These are phyloP conservation scores for Tonatia bakeri DNA, from an alignment of 2,113 vertebrate species.

Conservation along the genomic window DNA sequence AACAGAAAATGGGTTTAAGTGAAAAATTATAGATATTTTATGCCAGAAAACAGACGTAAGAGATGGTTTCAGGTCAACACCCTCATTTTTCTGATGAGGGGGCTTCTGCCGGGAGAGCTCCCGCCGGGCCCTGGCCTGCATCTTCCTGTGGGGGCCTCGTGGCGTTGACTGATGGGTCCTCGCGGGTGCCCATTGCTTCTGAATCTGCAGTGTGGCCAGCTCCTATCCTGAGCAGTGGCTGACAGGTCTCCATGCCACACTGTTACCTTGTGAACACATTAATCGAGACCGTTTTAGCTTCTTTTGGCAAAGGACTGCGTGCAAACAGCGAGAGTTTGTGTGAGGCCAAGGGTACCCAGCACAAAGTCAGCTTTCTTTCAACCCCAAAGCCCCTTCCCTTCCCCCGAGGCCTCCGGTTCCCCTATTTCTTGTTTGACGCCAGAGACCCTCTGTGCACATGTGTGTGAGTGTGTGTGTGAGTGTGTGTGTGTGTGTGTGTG, in stretches of 20 bases:
- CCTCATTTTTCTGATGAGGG: not conserved
- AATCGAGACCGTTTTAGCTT: not conserved
- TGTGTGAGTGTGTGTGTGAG: no score
- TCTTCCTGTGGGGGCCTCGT: not conserved
- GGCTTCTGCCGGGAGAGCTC: not conserved
- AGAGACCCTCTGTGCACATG: fast-evolving
- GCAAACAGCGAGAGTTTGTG: not conserved
- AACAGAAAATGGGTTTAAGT: not conserved
- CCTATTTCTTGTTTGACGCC: not conserved
- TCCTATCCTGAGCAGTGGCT: not conserved
- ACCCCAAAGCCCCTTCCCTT: not conserved
- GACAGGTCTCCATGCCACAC: not conserved
- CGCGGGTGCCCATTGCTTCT: not conserved
- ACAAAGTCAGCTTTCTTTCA: not conserved
- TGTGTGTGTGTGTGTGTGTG: no score
- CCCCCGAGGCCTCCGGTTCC: not conserved
- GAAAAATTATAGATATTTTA: not conserved
- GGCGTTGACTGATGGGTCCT: not conserved
- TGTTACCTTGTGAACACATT: not conserved
- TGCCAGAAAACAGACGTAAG: not conserved
- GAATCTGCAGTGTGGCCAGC: not conserved
- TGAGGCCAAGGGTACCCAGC: no score
- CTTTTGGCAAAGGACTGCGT: not conserved
- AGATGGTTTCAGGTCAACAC: not conserved
- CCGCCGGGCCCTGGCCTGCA: not conserved